Evolutionary conservation across 1,140 invertebrate species (phyloP), one percentile per base, ranked within the genome.

Genomic region (Artemia franciscana): DNA sequence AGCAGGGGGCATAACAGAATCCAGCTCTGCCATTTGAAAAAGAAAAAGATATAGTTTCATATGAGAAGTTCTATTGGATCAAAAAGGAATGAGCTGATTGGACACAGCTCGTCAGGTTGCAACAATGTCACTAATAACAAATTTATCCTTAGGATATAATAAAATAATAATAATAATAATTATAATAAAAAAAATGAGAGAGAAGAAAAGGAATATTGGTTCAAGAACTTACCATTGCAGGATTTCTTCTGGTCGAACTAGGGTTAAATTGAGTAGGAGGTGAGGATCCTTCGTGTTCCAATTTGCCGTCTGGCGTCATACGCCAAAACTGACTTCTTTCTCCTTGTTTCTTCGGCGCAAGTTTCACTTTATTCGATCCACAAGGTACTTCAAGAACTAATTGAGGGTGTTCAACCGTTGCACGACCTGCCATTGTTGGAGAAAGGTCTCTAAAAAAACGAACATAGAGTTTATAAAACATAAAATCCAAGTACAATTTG

Each of bases 291-390:
- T 97, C 91, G 71, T 98, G 93, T 67, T 95, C 84, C 26, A 98
- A 73, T 73, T 91, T 84, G 2, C 88, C 87, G 67, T 81, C 81
- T 0, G 83, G 80, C 57, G 88, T 93, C 79, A 94, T 88, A 23
- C 90, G 77, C 94, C 94, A 98, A n/a, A 98, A 72, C 73, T 98
- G 93, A 0, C 82, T 84, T 64, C 92, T 79, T 69, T 86, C 85
- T 0, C 90, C 91, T 2, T 80, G 82, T 70, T 91, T 83, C 72
- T 93, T 93, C 57, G 81, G 76, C 24, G 79, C 81, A 26, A 97
- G 77, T 23, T 88, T 75, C 0, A 94, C 86, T 65, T 78, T 79
- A 51, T 67, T 69, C 23, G 61, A 62, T 4, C 60, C 57, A 26
- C 78, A 79, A 66, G 69, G 68, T 24, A 91, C 88, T 72, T 91